Base-by-base conservation (phyloP, 2,888 invertebrate genomes). In the Stegana nigrithorax region DNA sequence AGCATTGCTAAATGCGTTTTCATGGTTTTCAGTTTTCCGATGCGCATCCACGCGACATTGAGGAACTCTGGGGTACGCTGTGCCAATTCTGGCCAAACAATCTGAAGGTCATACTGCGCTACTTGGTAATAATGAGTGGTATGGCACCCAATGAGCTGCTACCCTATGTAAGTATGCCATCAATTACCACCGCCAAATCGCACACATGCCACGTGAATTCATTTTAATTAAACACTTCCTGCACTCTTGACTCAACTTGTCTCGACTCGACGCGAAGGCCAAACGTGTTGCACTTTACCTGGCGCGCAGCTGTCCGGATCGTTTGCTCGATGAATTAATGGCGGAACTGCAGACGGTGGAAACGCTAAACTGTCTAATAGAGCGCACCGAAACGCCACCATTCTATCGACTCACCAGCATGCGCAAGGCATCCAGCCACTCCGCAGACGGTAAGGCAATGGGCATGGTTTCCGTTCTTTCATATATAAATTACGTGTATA, bases 1-100 rank as follows among this genome's bases (percentile, higher is more conserved):
- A 10, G 4, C n/a, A 32, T 12, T 1, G 32, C n/a, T 8, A 8
- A 1, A 32, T 32, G 3, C n/a, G 32, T 32, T 32, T 8, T 32
- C 32, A 12, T 32, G n/a, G 4, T 12, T 60, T 42, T 50, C 85
- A 97, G 94, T 97, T 97, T 87, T 96, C 97, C 6, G 96, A 97
- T 86, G 93, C 95, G 73, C 97, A 98, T 86, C 93, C 97, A 0
- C 93, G 95, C 78, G 98, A 98, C 85, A 93, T 97, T 57, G 98
- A 98, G 85, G 94, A 96, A 82, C 88, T 98, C 36, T 99, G 99
- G 99, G 93, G 95, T 36, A 96, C 96, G 1, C 87, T 99, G 65
- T 97, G 97, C 79, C 91, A 95, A 42, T 96, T 95, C 79, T 98
- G 98, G 95, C 96, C 97, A 0, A 96, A 97, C 84, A 99, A 99